Conservation (phyloP, 2,113 vertebrate species). For the Asarcornis scutulata region DNA sequence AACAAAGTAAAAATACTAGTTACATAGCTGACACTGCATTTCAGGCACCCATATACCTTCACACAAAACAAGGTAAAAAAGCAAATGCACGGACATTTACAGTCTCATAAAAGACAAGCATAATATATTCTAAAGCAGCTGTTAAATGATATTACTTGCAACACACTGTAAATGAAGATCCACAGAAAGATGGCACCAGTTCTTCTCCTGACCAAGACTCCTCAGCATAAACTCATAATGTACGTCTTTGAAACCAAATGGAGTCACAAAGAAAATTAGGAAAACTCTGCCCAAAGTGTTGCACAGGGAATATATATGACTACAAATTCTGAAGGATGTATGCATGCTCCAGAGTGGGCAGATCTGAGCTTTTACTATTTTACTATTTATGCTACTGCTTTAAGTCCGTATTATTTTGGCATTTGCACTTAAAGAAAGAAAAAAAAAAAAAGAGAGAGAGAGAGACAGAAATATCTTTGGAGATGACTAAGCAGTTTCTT, state of each 20-base stretch:
- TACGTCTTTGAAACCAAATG: neutral
- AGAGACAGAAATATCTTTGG: conserved; percentile 30
- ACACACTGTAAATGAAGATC: neutral
- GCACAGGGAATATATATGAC: neutral
- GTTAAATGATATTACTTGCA: neutral
- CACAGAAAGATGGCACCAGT: neutral
- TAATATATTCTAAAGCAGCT: neutral
- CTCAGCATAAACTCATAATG: neutral
- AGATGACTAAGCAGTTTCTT: conserved; percentile 78
- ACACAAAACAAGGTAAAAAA: neutral
- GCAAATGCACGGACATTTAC: neutral
- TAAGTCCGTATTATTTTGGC: neutral
- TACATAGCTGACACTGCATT: neutral
- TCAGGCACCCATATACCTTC: neutral
- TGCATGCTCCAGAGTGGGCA: neutral
- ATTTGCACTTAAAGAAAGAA: neutral
- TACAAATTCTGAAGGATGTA: neutral
- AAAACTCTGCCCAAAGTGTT: neutral
- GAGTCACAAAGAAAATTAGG: neutral
- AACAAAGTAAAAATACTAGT: neutral
- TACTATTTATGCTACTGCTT: neutral
- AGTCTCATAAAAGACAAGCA: neutral
- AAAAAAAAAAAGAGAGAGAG: too few relatives aligned
- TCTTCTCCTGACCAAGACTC: neutral
- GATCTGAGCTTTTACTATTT: neutral